A percentile compares a stretch with the other conserved stretches of the same genome.
These are phyloP conservation scores for Mallotus villosus DNA, from an alignment of 2,797 vertebrate species.

Conservation along the genomic window DNA sequence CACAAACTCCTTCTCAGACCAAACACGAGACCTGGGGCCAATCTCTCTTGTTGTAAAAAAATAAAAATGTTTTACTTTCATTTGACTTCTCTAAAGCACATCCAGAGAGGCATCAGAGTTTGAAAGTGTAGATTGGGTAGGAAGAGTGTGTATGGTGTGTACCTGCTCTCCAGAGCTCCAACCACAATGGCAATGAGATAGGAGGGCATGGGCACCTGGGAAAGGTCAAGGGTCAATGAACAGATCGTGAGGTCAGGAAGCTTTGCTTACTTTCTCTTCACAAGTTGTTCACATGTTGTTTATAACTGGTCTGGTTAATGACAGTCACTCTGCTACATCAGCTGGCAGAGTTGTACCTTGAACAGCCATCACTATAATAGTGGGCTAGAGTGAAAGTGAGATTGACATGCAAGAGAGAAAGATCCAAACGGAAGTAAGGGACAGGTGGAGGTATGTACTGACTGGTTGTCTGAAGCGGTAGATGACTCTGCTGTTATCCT, in stretches of 20 bases:
- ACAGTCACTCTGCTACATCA: background rate
- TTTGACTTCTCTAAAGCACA: background rate
- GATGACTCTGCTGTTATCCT: conserved; percentile 75
- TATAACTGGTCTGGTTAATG: no score
- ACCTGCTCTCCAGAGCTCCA: conserved; percentile 94
- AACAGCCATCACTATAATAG: no score
- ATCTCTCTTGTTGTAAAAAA: conserved; percentile 79
- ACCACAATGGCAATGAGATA: conserved; percentile 94
- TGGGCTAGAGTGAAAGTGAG: background rate
- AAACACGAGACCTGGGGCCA: conserved; percentile 89
- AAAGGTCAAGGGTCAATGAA: conserved; percentile 22
- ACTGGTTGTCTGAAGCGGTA: conserved; percentile 89
- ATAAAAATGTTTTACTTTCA: conserved; percentile 17
- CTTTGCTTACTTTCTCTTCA: no score
- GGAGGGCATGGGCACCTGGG: conserved; percentile 89
- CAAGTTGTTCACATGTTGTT: no score
- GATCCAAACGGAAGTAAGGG: background rate
- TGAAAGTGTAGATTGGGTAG: background rate
- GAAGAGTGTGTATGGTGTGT: conserved; percentile 16
- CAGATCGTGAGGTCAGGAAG: background rate
- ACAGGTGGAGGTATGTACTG: conserved; percentile 41
- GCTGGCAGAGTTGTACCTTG: background rate
- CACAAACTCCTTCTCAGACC: conserved; percentile 93
- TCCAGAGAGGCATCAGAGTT: background rate
- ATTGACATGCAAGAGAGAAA: background rate